phyloP scores from a whole-genome alignment of 1,140 invertebrate species.

The Elysia chlorotica region DNA sequence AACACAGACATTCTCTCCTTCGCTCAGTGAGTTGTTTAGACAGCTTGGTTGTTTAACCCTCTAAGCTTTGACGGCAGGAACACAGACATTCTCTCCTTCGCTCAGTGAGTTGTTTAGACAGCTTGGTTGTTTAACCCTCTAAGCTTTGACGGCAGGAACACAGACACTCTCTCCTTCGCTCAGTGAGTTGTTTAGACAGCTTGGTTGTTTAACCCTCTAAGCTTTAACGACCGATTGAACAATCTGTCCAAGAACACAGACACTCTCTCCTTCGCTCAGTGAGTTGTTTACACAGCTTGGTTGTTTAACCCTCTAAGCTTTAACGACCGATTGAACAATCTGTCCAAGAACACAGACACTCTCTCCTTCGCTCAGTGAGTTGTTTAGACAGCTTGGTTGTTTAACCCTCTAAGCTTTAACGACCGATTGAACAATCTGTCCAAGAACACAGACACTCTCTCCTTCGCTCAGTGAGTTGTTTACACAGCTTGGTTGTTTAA shows the following conservation, averaged over 20 bases:
- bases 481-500: too few species aligned
- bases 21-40: conserved; percentile 26
- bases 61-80: not conserved
- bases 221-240: not conserved
- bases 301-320: too few species aligned
- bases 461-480: too few species aligned
- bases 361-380: too few species aligned
- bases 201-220: not conserved
- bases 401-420: too few species aligned
- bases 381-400: too few species aligned
- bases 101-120: conserved; percentile 20
- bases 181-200: not conserved
- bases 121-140: not conserved
- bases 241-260: not conserved
- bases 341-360: too few species aligned
- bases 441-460: too few species aligned
- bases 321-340: too few species aligned
- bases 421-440: too few species aligned
- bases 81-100: not conserved
- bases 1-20: conserved; percentile 32
- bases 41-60: not conserved
- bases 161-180: not conserved
- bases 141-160: too few species aligned
- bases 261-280: not conserved
- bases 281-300: not conserved